Percentiles rank a stretch among this genome's conserved stretches.
phyloP scores from a whole-genome alignment of 2,113 vertebrate species.

The Oncorhynchus gorbuscha region DNA sequence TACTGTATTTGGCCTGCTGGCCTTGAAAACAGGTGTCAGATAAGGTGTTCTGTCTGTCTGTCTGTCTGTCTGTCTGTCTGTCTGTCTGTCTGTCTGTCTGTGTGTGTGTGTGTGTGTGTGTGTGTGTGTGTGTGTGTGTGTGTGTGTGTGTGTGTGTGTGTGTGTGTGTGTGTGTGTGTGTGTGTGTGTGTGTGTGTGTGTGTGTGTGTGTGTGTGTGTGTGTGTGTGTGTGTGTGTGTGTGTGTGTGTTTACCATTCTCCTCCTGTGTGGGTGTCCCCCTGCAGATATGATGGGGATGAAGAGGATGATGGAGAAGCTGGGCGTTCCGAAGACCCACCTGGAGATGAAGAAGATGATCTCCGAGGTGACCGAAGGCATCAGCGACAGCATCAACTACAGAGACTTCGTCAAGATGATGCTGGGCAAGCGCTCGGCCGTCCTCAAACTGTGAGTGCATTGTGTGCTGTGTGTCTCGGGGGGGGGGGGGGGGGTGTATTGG shows the following conservation, averaged over 20 bases:
- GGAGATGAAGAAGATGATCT: conserved; percentile 97
- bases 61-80: too few relatives aligned
- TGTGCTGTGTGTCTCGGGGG: neutral
- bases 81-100: too few relatives aligned
- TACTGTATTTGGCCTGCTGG: neutral
- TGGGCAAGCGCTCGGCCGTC: conserved; percentile 92
- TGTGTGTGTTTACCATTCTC: conserved; percentile 3
- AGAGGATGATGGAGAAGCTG: conserved; percentile 98
- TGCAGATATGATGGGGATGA: conserved; percentile 94
- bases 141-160: too few relatives aligned
- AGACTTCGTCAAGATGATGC: conserved; percentile 97
- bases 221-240: neutral
- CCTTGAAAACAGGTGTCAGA: neutral
- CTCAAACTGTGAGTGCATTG: conserved; percentile 88
- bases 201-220: neutral
- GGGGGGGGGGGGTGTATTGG: too few relatives aligned
- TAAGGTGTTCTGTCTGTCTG: too few relatives aligned
- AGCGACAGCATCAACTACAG: conserved; percentile 93
- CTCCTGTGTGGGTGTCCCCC: neutral
- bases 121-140: too few relatives aligned
- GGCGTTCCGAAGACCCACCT: conserved; percentile 94
- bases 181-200: too few relatives aligned
- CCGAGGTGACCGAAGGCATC: conserved; percentile 86
- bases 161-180: too few relatives aligned
- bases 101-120: too few relatives aligned